Evolutionary conservation across 2,797 vertebrate species (phyloP), one percentile per base, ranked within the genome.

Genomic region (Dryobates pubescens): DNA sequence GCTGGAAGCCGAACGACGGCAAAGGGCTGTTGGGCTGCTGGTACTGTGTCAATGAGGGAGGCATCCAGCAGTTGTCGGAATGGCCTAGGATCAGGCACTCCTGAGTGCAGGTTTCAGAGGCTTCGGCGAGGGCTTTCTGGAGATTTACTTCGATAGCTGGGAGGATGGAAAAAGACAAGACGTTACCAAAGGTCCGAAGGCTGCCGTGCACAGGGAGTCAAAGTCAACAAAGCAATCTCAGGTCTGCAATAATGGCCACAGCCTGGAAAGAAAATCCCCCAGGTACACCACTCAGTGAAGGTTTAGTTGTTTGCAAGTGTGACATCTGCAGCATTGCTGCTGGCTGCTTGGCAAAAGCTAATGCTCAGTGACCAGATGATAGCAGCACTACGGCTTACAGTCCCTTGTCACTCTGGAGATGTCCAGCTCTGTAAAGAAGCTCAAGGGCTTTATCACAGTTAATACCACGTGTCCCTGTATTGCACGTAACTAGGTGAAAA

Each of bases 31-130:
- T 98, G 84, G 97, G 97, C 91, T 96, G 98, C 94, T 98, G 98
- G 92, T 98, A 98, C 88, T 98, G 98, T 91, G 98, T 98, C 98
- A 99, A 94, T 5, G 98, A 98, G 47, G 98, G 98, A 29, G 99
- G 99, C 99, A 99, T 99, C 99, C 99, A 99, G 97, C 99, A 99
- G 98, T 98, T 98, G 98, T 99, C 99, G 11, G 99, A 99, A 96
- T 99, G 99, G 95, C 99, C 99, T 38, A 99, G 98, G 97, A 99
- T 99, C 94, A 99, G 98, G 95, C 99, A 99, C 97, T 99, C 99
- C 97, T 99, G 99, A 16, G 99, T 99, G 94, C 99, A 99, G 97
- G 98, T 99, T 97, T 99, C 99, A 3, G 99, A 99, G 91, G 98
- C 99, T 95, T 99, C 99, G 9, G 98, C 98, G 92, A 99, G 95